phyloP scores from a whole-genome alignment of 2,797 vertebrate genomes.

The Galago senegalensis region DNA sequence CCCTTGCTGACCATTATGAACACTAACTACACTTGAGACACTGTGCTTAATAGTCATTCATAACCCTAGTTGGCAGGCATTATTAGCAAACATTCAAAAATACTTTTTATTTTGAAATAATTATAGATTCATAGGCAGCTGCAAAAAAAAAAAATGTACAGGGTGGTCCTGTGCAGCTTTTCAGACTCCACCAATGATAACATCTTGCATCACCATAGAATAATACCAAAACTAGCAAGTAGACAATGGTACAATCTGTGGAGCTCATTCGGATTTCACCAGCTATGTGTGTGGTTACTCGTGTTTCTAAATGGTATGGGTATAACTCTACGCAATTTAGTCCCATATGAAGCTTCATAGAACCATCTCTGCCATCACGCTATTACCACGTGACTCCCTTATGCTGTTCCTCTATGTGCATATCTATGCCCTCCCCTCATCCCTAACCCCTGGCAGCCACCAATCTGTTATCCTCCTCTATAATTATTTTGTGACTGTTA shows the following conservation, averaged over 20 bases:
- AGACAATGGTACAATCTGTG: neutral
- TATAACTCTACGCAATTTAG: neutral
- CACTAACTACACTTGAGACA: neutral
- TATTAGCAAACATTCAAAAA: neutral
- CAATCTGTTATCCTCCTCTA: neutral
- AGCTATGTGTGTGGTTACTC: too few species aligned
- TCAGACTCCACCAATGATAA: neutral
- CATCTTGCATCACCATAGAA: neutral
- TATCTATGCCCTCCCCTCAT: neutral
- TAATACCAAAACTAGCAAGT: neutral
- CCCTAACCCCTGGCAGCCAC: neutral
- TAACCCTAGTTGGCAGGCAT: neutral
- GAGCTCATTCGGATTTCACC: neutral
- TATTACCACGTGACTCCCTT: neutral
- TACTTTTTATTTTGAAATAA: conserved; percentile 15
- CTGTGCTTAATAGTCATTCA: neutral
- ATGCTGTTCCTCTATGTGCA: neutral
- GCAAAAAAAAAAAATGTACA: neutral
- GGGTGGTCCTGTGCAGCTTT: neutral
- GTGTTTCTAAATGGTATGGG: neutral
- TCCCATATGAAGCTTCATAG: neutral
- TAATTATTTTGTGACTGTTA: neutral
- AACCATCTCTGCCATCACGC: neutral
- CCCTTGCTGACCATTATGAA: neutral
- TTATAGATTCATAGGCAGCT: neutral